Base-by-base conservation (phyloP, 2,113 vertebrate genomes). In the Crotophaga sulcirostris region DNA sequence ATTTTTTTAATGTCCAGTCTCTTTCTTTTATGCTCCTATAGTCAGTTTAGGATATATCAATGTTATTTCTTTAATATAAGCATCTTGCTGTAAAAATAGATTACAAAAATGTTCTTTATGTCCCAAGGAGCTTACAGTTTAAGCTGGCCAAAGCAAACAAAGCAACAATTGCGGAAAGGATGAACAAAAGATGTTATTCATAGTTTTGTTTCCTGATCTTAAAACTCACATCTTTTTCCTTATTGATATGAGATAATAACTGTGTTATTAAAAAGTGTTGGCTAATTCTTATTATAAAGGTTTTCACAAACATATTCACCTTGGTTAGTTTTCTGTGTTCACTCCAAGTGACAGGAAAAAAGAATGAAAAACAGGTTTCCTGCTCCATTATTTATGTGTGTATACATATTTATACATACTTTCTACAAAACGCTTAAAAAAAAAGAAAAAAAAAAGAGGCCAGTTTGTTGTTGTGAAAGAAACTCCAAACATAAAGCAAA, bases 361-460 rank as follows among this genome's bases (percentile, higher is more conserved):
- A 76, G 42, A 66, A 64, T 47, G 74, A 86, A 89, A 78, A 9
- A 0, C 79, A 87, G 36, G 62, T 84, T 93, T 95, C 83, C 92
- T 95, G 83, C 52, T 93, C 58, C 69, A 93, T 91, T 95, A 95
- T 97, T 94, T 85, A 94, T 96, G 34, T 84, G 49, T 78, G 6
- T 96, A 87, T 95, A 60, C 83, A 92, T 95, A 97, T 94, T 97
- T 97, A 96, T 93, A 72, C 29, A 36, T 44, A 23, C 59, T 70
- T 86, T 80, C 52, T 94, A 73, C 73, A 87, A 84, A 92, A 83
- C 56, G 78, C 55, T 45, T n/a, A 16, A 10, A 34, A 40, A 42
- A 76, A 45, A 84, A 16, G 13, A 44, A n/a, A 34, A 76, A 47
- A 84, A 51, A 38, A 70, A 8, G 15, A 49, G 38, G 13, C 21